Evolutionary conservation across 2,888 invertebrate genomes (phyloP), one percentile per base, ranked within the genome.

Genomic region (Cactoblastis cactorum): DNA sequence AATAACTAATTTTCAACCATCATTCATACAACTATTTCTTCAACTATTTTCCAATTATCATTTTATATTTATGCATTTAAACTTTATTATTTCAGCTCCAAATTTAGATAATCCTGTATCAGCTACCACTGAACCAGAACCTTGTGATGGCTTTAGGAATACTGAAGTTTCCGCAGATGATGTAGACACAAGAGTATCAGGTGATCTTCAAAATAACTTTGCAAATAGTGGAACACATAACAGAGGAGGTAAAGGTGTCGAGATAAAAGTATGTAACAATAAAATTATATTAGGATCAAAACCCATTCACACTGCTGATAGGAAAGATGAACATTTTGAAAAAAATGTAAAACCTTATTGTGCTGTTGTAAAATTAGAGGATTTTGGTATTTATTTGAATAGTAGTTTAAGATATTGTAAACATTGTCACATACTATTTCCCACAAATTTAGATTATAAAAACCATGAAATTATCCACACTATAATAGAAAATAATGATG

Each of bases 201-300:
- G 11, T 14, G 14, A 11, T 14, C 5, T 19, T 5, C 8, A 35
- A 11, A 1, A 34, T 9, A 14, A 17, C 6, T 35, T 4, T 18
- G 14, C n/a, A 14, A 22, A 35, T 14, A 33, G 18, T 33, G 18
- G 18, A 22, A 18, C 2, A 19, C 14, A 15, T 14, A 15, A 35
- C 15, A 46, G 34, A 35, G n/a, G 14, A 35, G 46, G 35, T 35
- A 19, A 19, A 34, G 28, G 43, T 28, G 17, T 43, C 17, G 28
- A 43, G 28, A 34, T 35, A 4, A 19, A 46, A 35, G 14, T 61
- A 34, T 51, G 52, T 33, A 55, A 53, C 28, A 80, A 77, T 55
- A 70, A 74, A 67, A 71, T 82, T 48, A 76, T 77, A 53, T 51
- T 82, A 41, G 78, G 77, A 35, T 69, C 76, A 53, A 80, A 76